Conservation (phyloP, 1,140 invertebrate species). For the Gryllus bimaculatus region DNA sequence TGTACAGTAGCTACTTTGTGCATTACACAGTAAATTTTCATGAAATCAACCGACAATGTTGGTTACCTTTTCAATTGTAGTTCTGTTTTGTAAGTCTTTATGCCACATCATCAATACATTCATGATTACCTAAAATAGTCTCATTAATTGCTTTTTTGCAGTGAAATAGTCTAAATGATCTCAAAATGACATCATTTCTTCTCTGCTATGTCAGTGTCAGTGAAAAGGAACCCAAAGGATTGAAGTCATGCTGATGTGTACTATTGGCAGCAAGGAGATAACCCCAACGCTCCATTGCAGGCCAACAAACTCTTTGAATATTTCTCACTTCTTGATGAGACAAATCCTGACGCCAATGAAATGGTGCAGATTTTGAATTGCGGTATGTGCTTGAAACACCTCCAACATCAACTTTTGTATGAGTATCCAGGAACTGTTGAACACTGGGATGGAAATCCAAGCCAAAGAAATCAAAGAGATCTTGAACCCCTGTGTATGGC, state of each 20-base stretch:
- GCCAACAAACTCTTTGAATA: constrained; percentile 53
- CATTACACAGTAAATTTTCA: too few species aligned
- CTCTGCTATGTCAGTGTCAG: constrained; percentile 23
- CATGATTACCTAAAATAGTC: too few species aligned
- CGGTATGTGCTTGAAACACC: constrained; percentile 75
- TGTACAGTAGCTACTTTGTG: neutral
- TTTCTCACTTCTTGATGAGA: constrained; percentile 46
- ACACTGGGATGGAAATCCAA: constrained; percentile 59
- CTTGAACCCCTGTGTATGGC: constrained; percentile 55
- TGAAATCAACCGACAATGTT: too few species aligned
- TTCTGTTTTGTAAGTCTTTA: too few species aligned
- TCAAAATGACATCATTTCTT: neutral
- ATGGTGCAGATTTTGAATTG: constrained; percentile 70
- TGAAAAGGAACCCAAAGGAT: constrained; percentile 40
- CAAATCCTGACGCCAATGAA: constrained; percentile 71
- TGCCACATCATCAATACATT: too few species aligned
- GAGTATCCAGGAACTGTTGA: constrained; percentile 63
- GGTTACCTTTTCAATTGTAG: too few species aligned
- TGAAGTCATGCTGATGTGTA: constrained; percentile 44
- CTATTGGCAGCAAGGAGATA: constrained; percentile 47
- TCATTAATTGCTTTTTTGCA: too few species aligned
- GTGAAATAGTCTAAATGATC: too few species aligned
- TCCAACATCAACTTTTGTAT: constrained; percentile 66
- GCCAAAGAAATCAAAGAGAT: constrained; percentile 68
- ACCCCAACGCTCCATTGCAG: constrained; percentile 75